Evolutionary conservation across 2,888 invertebrate species (phyloP), one percentile per base, ranked within the genome.

Genomic region (Ctena decussata): DNA sequence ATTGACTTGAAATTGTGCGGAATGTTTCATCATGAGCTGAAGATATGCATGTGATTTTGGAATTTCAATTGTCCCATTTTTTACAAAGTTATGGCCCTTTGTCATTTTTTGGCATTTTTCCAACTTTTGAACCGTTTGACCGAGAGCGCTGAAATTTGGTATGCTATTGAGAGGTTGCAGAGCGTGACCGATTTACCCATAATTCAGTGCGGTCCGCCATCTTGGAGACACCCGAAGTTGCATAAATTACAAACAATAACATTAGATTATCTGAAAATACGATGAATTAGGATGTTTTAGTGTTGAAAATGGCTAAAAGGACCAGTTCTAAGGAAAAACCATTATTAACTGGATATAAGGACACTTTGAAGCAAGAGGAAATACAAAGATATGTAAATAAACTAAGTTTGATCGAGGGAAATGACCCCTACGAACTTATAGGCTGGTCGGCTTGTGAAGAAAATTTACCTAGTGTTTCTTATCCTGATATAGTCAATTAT

Each of bases 351-450:
- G 46, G 46, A 15, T 46, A 46, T 21, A 46, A 46, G 21, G 46
- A 46, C 46, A 46, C 46, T 46, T 46, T 46, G 46, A 46, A 46
- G 46, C 21, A 8, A n/a, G 27, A n/a, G 5, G 82, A 82, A 76
- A 70, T 27, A 49, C 27, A 65, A 24, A 46, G 86, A 39, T 86
- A 84, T 37, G 69, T 76, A 27, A 76, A 70, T n/a, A 86, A 86
- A 60, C 70, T 86, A 24, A n/a, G 11, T 5, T 12, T 84, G 6
- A 44, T 86, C 2, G 70, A 53, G 0, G 84, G 84, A 24, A 27
- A 24, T 49, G 86, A 86, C 37, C 84, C 84, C 27, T 84, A 86
- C 27, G 77, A 86, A 65, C 37, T 57, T 24, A 46, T 24, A 18
- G 65, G 35, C n/a, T 84, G 81, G 79, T 76, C 81, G 6, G 35